Evolutionary conservation across 2,797 vertebrate species (phyloP).

Genomic region (Scleropages formosus): DNA sequence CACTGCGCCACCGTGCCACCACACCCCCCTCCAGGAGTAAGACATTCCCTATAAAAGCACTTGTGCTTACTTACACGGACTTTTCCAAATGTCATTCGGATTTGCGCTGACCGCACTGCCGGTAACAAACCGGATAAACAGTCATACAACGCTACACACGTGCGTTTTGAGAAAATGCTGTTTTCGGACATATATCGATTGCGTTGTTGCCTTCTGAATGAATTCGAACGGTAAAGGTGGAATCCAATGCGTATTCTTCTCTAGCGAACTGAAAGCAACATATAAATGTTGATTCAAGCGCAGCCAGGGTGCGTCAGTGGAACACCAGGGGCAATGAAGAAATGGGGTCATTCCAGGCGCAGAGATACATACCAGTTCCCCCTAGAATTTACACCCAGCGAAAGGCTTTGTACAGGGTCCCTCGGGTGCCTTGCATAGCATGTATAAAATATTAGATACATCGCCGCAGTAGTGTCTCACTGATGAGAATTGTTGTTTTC

Average conservation of each 20-base stretch:
- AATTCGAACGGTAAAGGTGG: background rate
- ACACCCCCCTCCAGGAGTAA: too few relatives aligned
- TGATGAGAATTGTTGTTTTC: too few relatives aligned
- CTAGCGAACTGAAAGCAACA: constrained; percentile 1
- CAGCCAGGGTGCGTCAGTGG: background rate
- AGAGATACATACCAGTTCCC: background rate
- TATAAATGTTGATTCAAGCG: constrained; percentile 7
- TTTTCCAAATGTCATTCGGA: background rate
- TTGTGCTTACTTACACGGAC: background rate
- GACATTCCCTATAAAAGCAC: too few relatives aligned
- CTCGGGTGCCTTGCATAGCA: background rate
- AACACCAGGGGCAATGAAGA: background rate
- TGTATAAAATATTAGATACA: background rate
- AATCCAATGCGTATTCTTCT: background rate
- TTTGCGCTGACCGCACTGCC: background rate
- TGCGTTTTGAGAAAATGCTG: background rate
- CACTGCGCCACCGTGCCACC: too few relatives aligned
- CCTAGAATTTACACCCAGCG: background rate
- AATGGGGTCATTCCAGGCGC: background rate
- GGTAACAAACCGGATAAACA: too few relatives aligned
- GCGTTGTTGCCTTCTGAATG: background rate
- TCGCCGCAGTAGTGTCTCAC: background rate
- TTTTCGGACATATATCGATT: background rate
- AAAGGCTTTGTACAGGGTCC: background rate
- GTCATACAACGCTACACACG: too few relatives aligned